Base-by-base conservation (phyloP, 2,113 vertebrate genomes). In the Rhineura floridana region DNA sequence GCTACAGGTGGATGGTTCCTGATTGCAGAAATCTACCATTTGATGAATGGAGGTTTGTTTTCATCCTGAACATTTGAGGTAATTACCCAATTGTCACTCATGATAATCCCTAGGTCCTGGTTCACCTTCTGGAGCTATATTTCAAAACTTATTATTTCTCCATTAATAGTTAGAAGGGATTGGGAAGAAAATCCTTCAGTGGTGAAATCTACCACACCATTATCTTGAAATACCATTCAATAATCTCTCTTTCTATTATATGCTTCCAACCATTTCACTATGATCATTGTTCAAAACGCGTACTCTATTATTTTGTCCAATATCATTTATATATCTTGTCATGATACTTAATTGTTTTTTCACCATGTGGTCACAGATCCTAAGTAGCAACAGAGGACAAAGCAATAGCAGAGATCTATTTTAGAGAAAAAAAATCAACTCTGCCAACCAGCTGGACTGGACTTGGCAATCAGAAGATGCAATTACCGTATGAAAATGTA, bases 401-500 rank as follows among this genome's bases (percentile, higher is more conserved):
- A 84, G 36, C 9, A 67, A 75, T 73, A 62, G 5, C 3, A 17
- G 17, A 42, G 7, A n/a, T 59, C 13, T 88, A n/a, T 79, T 84
- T 84, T 78, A n/a, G n/a, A n/a, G n/a, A n/a, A n/a, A n/a, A n/a
- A n/a, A n/a, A n/a, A n/a, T n/a, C 7, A 39, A 48, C 21, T 48
- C 55, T 88, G 50, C 81, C 86, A 87, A n/a, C 50, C 67, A 62
- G 36, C 52, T 87, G 59, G 39, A 83, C 65, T 67, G 28, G 44
- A 25, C 13, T 55, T 84, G 75, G 48, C 63, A 84, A 79, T 63
- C 46, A 42, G 33, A 23, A 79, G 25, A 8, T 75, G 30, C 44
- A 87, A 82, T 84, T 79, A 48, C 36, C 72, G 39, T 81, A 70
- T 70, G 48, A 84, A 84, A 78, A 84, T 84, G 11, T 89, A 59